Base-by-base conservation (phyloP, 2,113 vertebrate genomes). In the Felis chaus region DNA sequence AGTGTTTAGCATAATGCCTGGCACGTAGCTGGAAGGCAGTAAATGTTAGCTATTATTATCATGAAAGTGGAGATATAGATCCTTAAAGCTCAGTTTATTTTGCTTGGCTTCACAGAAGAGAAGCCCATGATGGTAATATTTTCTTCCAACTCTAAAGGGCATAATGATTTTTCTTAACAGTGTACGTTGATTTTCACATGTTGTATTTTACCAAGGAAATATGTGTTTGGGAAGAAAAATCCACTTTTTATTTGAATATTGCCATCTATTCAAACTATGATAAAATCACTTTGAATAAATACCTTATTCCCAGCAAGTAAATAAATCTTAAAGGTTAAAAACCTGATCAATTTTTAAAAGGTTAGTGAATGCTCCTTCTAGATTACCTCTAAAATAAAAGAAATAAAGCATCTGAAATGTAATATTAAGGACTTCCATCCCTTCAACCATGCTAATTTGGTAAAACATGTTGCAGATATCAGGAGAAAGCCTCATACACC, bases 291-390 rank as follows among this genome's bases (percentile, higher is more conserved):
- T 91, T 82, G 83, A 96, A 96, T 93, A 92, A 96, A 95, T 50
- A 79, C n/a, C 66, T 91, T 94, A 76, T 65, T 91, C 33, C 21
- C 63, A 48, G 91, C 21, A 91, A 95, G 82, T 86, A 96, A 88
- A 95, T 91, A 95, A 94, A 91, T 1, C 50, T 48, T 93, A 95
- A 97, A 97, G 53, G 86, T 89, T 96, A 95, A 96, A 97, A 81
- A 53, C n/a, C n/a, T 7, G 65, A 92, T 94, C 39, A 74, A 63
- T 85, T 94, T 94, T 45, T 12, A 92, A 66, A 94, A 91, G 55
- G 78, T 94, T 71, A 89, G 81, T 63, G 73, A 88, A 82, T 19
- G 23, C 7, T 61, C 21, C 29, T 89, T 79, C 36, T 63, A 87
- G 48, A 92, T 69, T 55, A 81, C 65, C 23, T 33, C 57, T 41